These are phyloP conservation scores for Coregonus clupeaformis DNA, from an alignment of 2,113 vertebrate genomes.

Conservation along the genomic window DNA sequence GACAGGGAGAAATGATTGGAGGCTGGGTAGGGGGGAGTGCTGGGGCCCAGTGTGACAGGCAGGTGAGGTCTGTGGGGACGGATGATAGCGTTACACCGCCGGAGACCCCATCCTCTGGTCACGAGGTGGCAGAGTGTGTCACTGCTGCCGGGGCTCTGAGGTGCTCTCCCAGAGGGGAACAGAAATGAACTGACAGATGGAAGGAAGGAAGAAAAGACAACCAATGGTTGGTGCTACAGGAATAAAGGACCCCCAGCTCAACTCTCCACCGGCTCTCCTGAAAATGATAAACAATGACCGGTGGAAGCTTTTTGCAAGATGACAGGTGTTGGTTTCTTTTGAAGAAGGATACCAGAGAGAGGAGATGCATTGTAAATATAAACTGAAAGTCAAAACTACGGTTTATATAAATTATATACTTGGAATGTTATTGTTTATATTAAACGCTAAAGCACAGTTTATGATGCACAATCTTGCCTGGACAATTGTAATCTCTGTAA, in stretches of 20 bases:
- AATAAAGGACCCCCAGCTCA: constrained; percentile 1
- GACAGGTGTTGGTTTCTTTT: too few relatives aligned
- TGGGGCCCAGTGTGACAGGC: constrained; percentile 25
- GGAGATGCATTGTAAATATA: neutral
- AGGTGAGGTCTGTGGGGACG: constrained; percentile 41
- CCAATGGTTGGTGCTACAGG: constrained; percentile 14
- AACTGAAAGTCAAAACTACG: neutral
- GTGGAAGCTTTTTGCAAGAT: too few relatives aligned
- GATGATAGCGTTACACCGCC: constrained; percentile 23
- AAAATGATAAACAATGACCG: too few relatives aligned
- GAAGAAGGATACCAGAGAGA: neutral
- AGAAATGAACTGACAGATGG: constrained; percentile 16
- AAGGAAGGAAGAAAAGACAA: constrained; percentile 2
- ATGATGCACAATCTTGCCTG: neutral
- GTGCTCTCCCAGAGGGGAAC: constrained; percentile 25
- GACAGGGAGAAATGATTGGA: constrained; percentile 50
- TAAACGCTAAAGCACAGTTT: neutral
- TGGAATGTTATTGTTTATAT: neutral
- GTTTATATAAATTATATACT: neutral
- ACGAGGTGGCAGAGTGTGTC: constrained; percentile 25
- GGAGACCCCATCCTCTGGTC: constrained; percentile 18
- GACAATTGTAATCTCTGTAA: neutral
- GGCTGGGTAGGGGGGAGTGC: constrained; percentile 28
- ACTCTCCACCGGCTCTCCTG: neutral
- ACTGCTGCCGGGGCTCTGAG: constrained; percentile 13